Conservation (phyloP, 2,797 vertebrate genomes). For the Ptychobarbus kaznakovi region DNA sequence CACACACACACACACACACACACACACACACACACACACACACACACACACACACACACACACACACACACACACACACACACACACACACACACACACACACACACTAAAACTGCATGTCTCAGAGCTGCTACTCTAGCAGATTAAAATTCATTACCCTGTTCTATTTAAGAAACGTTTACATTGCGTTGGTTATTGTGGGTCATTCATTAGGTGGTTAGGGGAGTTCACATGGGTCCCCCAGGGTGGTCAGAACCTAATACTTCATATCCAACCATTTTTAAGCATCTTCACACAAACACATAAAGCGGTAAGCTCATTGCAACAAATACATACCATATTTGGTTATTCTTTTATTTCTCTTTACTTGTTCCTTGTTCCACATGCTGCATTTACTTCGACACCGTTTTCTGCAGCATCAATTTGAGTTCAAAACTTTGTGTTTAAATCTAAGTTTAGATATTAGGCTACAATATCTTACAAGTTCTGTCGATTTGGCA, state of each 20-base stretch:
- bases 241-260: constrained; percentile 57
- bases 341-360: neutral
- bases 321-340: neutral
- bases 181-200: constrained; percentile 69
- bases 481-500: neutral
- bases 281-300: constrained; percentile 44
- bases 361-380: neutral
- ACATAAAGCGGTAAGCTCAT: neutral
- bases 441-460: neutral
- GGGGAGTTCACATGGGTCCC: constrained; percentile 57
- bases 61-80: constrained; percentile 74
- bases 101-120: constrained; percentile 80
- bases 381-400: neutral
- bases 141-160: constrained; percentile 87
- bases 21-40: constrained; percentile 72
- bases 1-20: constrained; percentile 75
- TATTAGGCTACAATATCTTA: neutral
- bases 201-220: constrained; percentile 61
- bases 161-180: constrained; percentile 75
- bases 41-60: constrained; percentile 51
- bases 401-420: neutral
- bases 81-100: constrained; percentile 74
- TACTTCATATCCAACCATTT: constrained; percentile 54
- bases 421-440: neutral
- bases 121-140: constrained; percentile 80